These are phyloP conservation scores for Typhlichthys eigenmanni DNA, from an alignment of 2,797 vertebrate species.

Conservation along the genomic window DNA sequence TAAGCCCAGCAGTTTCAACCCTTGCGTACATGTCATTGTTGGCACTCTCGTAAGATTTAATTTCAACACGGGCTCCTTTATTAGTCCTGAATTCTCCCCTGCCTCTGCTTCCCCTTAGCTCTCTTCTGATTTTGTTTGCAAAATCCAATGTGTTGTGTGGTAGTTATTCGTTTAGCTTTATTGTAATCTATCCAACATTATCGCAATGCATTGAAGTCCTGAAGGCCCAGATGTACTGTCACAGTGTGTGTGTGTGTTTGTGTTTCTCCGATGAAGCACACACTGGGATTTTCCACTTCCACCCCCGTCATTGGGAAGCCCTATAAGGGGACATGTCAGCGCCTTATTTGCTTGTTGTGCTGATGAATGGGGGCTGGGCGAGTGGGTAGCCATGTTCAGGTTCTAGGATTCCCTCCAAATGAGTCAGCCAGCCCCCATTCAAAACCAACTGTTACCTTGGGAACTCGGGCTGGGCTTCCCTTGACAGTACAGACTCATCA, in stretches of 20 bases:
- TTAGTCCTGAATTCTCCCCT: constrained; percentile 44
- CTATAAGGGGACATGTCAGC: constrained; percentile 76
- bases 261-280: constrained; percentile 30
- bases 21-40: constrained; percentile 61
- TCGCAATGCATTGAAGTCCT: constrained; percentile 16
- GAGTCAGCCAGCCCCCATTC: constrained; percentile 83
- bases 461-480: constrained; percentile 82
- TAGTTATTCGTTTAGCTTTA: not conserved
- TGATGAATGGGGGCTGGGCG: constrained; percentile 79
- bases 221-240: constrained; percentile 22
- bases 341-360: constrained; percentile 79
- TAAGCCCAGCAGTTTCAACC: constrained; percentile 43
- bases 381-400: constrained; percentile 81
- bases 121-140: constrained; percentile 38
- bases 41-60: constrained; percentile 51
- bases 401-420: constrained; percentile 86
- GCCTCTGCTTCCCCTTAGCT: constrained; percentile 35
- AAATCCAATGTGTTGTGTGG: constrained; percentile 31
- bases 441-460: constrained; percentile 81
- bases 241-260: constrained; percentile 28
- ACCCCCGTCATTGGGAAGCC: constrained; percentile 76
- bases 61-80: constrained; percentile 51
- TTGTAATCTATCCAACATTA: no score
- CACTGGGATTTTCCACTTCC: constrained; percentile 72
- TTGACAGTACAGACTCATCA: constrained; percentile 69